Base-by-base conservation (phyloP, 1,140 invertebrate genomes). In the Theocolax elegans region DNA sequence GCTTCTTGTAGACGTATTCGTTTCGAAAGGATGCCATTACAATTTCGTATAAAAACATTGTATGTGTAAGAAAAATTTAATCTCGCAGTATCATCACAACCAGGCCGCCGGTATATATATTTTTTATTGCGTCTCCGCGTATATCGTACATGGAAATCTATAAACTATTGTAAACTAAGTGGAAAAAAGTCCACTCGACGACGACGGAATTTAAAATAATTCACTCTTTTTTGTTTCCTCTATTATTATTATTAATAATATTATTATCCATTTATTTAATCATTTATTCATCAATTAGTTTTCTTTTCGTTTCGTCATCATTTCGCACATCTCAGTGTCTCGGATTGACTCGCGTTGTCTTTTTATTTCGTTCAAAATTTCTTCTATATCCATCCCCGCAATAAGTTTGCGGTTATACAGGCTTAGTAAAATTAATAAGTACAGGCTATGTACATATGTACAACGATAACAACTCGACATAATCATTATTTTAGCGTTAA, bases 371-470 rank as follows among this genome's bases (percentile, higher is more conserved):
- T 64, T 64, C 60, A 8, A 6, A 35, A 56, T 65, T 56, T 56
- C 42, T 58, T 54, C 44, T 51, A n/a, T n/a, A 64, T 48, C 23
- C 49, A 38, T 62, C 42, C 48, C 51, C 67, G 60, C 67, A 74
- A 72, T 25, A 38, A 1, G 12, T 13, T 64, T 27, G 69, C 74
- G 72, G 60, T 46, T 64, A 80, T 81, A 80, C 64, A 84, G 80
- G 76, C 83, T 84, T 83, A 84, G 76, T 76, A 77, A 81, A 82
- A 81, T 83, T 85, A 85, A 84, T 85, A 86, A 85, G 84, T 86
- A 86, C 83, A 79, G 79, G 79, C 78, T 86, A 86, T 86, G 77
- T 86, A 86, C 85, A 86, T 85, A 86, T 86, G 82, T 85, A 86
- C 85, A 86, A 81, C 75, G 79, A 82, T 81, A 82, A 81, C 75